Evolutionary conservation across 2,113 vertebrate genomes (phyloP), one percentile per base, ranked within the genome.

Genomic region (Clupea harengus): DNA sequence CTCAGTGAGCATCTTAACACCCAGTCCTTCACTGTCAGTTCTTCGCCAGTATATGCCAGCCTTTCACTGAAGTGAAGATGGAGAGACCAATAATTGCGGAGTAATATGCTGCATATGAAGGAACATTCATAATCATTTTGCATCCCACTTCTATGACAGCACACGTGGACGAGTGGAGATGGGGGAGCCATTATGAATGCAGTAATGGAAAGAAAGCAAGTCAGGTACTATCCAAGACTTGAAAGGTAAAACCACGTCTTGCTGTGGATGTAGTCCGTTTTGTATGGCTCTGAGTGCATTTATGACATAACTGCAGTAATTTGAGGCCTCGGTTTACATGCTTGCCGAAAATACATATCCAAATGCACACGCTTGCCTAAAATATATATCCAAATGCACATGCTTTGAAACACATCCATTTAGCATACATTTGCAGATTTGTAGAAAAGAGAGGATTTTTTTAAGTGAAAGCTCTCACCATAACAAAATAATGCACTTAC

Each of bases 1-100:
- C 81, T 87, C 83, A 60, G 80, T 87, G 67, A 87, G 32, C 72
- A 60, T 20, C 54, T 60, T 22, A 60, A 60, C 9, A 20, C 18
- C 54, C 54, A 22, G 54, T 20, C 20, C 6, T 57, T 60, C 54
- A 22, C 18, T 20, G 18, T 22, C 18, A 39, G 72, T 39, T 1
- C 28, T 75, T 28, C 67, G 39, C 39, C 25, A 25, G n/a, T 39
- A 32, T 11, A 28, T 8, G 44, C 3, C 25, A 78, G 18, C 20
- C 20, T 39, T 64, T 83, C 39, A 39, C 64, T 28, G 32, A 39
- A 78, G 9, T 32, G 39, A 11, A 32, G 15, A 32, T 13, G 28
- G 72, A 78, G 9, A 3, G 13, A 10, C 28, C 4, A 15, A 32
- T 78, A 78, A 78, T 78, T 78, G 72, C 11, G 4, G 10, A 78